Evolutionary conservation across 2,888 invertebrate species (phyloP), one percentile per base, ranked within the genome.

Genomic region (Gandaritis pyraliata): DNA sequence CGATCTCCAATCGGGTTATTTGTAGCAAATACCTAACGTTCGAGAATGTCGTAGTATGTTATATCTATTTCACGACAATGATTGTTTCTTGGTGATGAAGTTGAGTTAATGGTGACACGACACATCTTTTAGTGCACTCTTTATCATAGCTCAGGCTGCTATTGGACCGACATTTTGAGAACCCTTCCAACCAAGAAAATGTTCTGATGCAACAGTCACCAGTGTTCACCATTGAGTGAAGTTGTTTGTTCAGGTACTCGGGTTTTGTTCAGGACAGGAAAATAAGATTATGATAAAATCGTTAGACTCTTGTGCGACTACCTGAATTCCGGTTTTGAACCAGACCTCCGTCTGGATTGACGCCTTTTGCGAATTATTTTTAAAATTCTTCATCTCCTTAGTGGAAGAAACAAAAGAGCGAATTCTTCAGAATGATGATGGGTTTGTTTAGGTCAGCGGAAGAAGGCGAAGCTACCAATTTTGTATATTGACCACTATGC

Each of bases 271-370:
- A 46, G 23, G 12, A 18, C 12, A 2, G 18, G 18, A 18, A 23
- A 46, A 46, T 8, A 10, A n/a, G 46, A 47, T 47, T 30, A 7
- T 1, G 29, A 23, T 47, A 29, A 47, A n/a, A 13, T 30, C 47
- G 1, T 30, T 1, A 47, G 38, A 29, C 54, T 47, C 47, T 29
- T 55, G 29, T 29, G 1, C 15, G 43, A 16, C 53, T 54, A 62
- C 48, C 57, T 54, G 60, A 12, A n/a, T 52, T 45, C 61, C 49
- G 58, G 62, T 62, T 61, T 53, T 54, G 13, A 36, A 38, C 23
- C 3, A n/a, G 18, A 36, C 12, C 12, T 38, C n/a, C n/a, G 12
- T 12, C 50, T 48, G 23, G n/a, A 46, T 12, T 45, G 10, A 45
- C 45, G 16, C 16, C 18, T 11, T 16, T 5, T 46, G 46, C 23